Evolutionary conservation across 2,113 vertebrate genomes (phyloP).

Genomic region (Naja naja): DNA sequence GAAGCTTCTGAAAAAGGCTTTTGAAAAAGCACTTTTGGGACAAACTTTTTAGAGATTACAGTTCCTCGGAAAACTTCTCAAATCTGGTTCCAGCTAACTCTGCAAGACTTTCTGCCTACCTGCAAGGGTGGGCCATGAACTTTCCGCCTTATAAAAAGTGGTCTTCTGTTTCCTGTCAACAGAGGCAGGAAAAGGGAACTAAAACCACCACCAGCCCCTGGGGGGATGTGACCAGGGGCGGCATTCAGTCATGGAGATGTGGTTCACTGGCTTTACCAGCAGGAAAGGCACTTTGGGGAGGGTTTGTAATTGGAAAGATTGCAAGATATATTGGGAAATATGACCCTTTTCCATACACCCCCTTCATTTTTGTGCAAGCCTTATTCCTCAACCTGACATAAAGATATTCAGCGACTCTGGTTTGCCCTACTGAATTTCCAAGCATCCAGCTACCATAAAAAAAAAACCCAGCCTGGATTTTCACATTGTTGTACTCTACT

Average conservation of each 20-base stretch:
- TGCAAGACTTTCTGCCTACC: neutral
- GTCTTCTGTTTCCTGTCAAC: conserved; percentile 20
- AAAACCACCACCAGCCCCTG: neutral
- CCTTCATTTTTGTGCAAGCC: neutral
- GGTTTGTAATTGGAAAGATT: conserved; percentile 1
- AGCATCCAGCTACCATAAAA: neutral
- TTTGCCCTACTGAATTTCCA: neutral
- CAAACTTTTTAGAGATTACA: neutral
- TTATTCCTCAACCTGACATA: neutral
- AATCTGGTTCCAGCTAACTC: neutral
- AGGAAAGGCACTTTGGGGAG: neutral
- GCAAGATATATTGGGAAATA: conserved; percentile 26
- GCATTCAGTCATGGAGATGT: conserved; percentile 11
- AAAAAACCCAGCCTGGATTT: neutral
- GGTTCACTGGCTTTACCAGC: neutral
- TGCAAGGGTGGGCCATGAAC: neutral
- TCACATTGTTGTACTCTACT: neutral
- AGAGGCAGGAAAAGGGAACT: conserved; percentile 10
- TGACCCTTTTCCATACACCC: rapidly evolving
- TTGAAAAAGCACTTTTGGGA: neutral
- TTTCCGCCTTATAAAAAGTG: neutral
- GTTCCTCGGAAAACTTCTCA: neutral
- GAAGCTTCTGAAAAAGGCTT: neutral
- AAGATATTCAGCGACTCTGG: neutral
- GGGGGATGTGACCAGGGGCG: neutral